Evolutionary conservation across 2,113 vertebrate genomes (phyloP).

Genomic region (Anthoscopus minutus): DNA sequence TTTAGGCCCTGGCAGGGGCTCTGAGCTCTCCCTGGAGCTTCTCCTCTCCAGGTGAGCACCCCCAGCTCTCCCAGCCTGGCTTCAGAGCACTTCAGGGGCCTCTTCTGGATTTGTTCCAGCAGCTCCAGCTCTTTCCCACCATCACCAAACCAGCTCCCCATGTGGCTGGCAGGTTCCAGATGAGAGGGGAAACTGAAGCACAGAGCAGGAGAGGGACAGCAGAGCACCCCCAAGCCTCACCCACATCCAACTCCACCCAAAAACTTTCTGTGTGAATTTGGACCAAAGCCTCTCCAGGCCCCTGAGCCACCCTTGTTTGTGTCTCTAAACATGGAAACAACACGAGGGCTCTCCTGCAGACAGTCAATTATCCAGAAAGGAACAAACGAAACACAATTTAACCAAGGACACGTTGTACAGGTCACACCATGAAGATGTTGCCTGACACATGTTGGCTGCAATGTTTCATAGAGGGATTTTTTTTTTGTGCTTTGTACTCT

Average conservation of each 20-base stretch:
- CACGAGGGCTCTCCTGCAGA: not conserved
- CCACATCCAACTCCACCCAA: not conserved
- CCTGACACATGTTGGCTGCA: not conserved
- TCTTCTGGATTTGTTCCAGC: not conserved
- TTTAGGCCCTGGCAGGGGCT: not conserved
- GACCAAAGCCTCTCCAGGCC: not conserved
- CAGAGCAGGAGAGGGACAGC: not conserved
- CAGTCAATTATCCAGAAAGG: not conserved
- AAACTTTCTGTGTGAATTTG: rapidly evolving
- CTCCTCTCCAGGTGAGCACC: not conserved
- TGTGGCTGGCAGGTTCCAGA: not conserved
- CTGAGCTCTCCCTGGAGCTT: not conserved
- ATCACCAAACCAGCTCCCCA: not conserved
- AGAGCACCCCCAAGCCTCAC: not conserved
- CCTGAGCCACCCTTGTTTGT: rapidly evolving
- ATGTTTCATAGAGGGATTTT: not conserved
- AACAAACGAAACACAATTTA: not conserved
- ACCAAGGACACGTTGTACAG: not conserved
- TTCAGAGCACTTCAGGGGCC: not conserved
- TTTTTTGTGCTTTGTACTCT: not conserved
- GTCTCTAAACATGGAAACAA: not conserved
- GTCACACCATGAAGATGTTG: not conserved
- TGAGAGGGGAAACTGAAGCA: not conserved
- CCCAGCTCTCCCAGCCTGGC: not conserved
- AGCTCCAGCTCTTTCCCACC: not conserved